Percentiles rank a stretch among this genome's conserved stretches.
phyloP scores from a whole-genome alignment of 2,888 invertebrate species.

The Trissolcus brochymenae region DNA sequence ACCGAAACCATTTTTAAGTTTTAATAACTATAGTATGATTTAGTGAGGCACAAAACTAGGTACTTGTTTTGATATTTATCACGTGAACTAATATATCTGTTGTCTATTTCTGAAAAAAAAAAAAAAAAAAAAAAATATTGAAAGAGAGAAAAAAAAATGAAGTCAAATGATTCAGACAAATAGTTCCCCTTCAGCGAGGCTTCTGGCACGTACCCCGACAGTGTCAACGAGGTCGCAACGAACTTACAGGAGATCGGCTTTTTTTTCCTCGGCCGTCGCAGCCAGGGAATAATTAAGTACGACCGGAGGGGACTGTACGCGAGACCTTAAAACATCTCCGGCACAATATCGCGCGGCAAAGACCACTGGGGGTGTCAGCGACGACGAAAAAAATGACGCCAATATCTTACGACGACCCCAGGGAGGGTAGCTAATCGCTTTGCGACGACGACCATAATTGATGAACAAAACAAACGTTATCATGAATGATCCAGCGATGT shows the following conservation, averaged over 20 bases:
- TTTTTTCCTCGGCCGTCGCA: slow-evolving; percentile 61
- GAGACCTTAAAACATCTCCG: slow-evolving; percentile 52
- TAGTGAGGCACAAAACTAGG: too few species aligned
- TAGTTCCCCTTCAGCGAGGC: slow-evolving; percentile 61
- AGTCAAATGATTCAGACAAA: slow-evolving; percentile 62
- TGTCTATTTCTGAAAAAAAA: slow-evolving; percentile 17
- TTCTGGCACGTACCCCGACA: slow-evolving; percentile 62
- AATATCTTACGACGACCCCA: slow-evolving; percentile 57
- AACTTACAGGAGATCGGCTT: slow-evolving; percentile 67
- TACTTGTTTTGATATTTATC: too few species aligned
- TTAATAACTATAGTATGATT: too few species aligned
- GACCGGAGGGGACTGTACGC: slow-evolving; percentile 63
- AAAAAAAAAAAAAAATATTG: slow-evolving; percentile 37
- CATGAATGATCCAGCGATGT: slow-evolving; percentile 37
- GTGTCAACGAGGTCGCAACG: slow-evolving; percentile 66
- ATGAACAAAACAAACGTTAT: slow-evolving; percentile 54
- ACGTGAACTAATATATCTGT: too few species aligned
- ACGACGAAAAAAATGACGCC: slow-evolving; percentile 62
- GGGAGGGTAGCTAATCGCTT: slow-evolving; percentile 55
- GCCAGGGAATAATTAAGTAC: slow-evolving; percentile 72
- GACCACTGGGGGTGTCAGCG: slow-evolving; percentile 46
- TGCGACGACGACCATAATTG: slow-evolving; percentile 56
- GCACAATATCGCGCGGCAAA: slow-evolving; percentile 52
- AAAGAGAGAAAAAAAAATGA: slow-evolving; percentile 30
- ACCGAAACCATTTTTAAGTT: not conserved